These are phyloP conservation scores for Erythrolamprus reginae DNA, from an alignment of 2,113 vertebrate genomes.

Conservation along the genomic window DNA sequence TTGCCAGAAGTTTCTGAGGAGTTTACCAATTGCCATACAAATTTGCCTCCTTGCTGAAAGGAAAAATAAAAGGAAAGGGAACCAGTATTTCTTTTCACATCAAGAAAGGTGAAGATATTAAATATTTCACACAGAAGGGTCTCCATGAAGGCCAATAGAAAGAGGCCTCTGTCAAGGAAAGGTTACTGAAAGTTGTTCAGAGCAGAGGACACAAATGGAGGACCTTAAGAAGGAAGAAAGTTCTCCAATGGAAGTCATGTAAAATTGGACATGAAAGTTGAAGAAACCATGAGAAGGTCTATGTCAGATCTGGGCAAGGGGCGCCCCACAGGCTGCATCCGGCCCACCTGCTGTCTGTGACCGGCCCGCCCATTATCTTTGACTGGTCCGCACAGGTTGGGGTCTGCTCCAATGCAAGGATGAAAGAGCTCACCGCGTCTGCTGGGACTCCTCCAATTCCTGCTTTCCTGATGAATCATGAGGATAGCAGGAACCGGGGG, in stretches of 20 bases:
- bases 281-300: not conserved
- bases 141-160: not conserved
- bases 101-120: not conserved
- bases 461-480: too few relatives aligned
- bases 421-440: too few relatives aligned
- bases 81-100: not conserved
- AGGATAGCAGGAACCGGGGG: too few relatives aligned
- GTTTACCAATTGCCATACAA: not conserved
- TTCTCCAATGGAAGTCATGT: not conserved
- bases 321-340: too few relatives aligned
- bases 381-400: too few relatives aligned
- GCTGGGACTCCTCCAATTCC: too few relatives aligned
- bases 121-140: not conserved
- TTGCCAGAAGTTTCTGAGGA: not conserved
- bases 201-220: not conserved
- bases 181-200: not conserved
- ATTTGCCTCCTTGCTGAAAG: not conserved
- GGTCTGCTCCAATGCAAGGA: too few relatives aligned
- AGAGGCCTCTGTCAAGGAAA: not conserved
- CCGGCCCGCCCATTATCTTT: too few relatives aligned
- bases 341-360: too few relatives aligned
- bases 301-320: too few relatives aligned
- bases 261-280: not conserved
- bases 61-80: not conserved
- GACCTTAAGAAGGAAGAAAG: not conserved